Evolutionary conservation across 2,113 vertebrate genomes (phyloP), one percentile per base, ranked within the genome.

Genomic region (Copsychus sechellarum): DNA sequence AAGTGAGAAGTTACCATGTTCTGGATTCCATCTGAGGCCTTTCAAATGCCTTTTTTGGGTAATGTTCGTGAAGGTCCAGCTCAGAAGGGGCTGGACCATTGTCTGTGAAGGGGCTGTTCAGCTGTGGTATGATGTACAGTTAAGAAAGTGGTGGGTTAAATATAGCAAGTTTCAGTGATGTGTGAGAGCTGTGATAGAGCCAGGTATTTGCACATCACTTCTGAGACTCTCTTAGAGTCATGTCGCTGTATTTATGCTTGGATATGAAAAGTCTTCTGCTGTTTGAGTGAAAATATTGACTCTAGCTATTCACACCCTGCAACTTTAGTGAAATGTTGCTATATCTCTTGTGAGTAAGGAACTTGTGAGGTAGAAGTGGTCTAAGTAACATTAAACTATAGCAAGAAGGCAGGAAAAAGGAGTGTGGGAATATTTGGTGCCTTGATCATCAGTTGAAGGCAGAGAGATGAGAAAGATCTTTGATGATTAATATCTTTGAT

Each of bases 401-500:
- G 73, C 69, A 72, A 79, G 53, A 28, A 51, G 57, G 61, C 40
- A 47, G 47, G 45, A 40, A n/a, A 74, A 71, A 90, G 57, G 34
- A 77, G 29, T 24, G 15, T 50, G 33, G 67, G 51, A 88, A 23
- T 83, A 38, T 66, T 86, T 64, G 56, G 45, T 94, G 70, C 61
- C 86, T 95, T 93, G 84, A 87, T 95, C 86, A 87, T 85, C 57
- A 69, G 57, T 42, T 87, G 87, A 85, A 91, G 84, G 86, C 61
- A 65, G 73, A 89, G 54, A 57, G 38, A 89, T 89, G 53, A 86
- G 77, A 93, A 78, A n/a, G 17, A 67, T 64, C 86, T 92, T 90
- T 96, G 91, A 92, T 92, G 86, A 81, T 78, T 71, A 69, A 42
- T 48, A 34, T 89, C 71, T 95, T 95, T 96, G 92, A 88, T 96